Conservation (phyloP, 1,140 invertebrate genomes). For the Drosophila kikkawai region DNA sequence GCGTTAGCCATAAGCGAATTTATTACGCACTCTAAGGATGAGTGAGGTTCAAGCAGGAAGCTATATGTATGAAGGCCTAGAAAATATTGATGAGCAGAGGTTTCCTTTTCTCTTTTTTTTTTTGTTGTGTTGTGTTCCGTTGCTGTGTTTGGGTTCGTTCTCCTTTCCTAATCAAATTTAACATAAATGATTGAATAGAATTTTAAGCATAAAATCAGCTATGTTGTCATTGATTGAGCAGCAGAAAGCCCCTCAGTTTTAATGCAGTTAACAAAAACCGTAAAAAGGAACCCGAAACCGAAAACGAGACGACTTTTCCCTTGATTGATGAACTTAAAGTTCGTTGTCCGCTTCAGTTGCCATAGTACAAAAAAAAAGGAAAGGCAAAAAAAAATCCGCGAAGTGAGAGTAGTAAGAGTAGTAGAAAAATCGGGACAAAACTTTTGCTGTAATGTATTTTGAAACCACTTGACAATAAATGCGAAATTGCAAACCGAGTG, state of each 20-base stretch:
- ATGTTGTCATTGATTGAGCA: slow-evolving; percentile 77
- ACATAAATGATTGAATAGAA: slow-evolving; percentile 82
- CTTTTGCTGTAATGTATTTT: slow-evolving; percentile 60
- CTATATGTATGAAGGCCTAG: slow-evolving; percentile 12
- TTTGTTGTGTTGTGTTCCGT: background rate
- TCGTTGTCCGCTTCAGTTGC: slow-evolving; percentile 39
- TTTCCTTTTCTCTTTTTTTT: slow-evolving; percentile 18
- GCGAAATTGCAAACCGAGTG: slow-evolving; percentile 69
- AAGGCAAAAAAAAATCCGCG: background rate
- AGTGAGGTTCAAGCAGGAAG: slow-evolving; percentile 20
- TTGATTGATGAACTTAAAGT: slow-evolving; percentile 67
- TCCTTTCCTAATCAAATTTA: slow-evolving; percentile 77
- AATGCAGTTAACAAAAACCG: slow-evolving; percentile 31
- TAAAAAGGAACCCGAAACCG: slow-evolving; percentile 22
- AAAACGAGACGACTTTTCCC: slow-evolving; percentile 10
- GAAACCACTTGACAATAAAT: slow-evolving; percentile 80
- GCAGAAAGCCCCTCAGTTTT: slow-evolving; percentile 13
- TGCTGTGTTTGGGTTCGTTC: slow-evolving; percentile 34
- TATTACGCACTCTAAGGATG: slow-evolving; percentile 54
- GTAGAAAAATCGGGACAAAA: slow-evolving; percentile 30
- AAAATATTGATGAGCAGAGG: slow-evolving; percentile 67
- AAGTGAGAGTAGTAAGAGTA: slow-evolving; percentile 4
- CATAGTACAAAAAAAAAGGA: background rate
- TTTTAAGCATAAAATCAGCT: slow-evolving; percentile 70
- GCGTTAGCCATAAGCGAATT: slow-evolving; percentile 77